Base-by-base conservation (phyloP, 1,140 invertebrate species). In the Drosophila mayri region DNA sequence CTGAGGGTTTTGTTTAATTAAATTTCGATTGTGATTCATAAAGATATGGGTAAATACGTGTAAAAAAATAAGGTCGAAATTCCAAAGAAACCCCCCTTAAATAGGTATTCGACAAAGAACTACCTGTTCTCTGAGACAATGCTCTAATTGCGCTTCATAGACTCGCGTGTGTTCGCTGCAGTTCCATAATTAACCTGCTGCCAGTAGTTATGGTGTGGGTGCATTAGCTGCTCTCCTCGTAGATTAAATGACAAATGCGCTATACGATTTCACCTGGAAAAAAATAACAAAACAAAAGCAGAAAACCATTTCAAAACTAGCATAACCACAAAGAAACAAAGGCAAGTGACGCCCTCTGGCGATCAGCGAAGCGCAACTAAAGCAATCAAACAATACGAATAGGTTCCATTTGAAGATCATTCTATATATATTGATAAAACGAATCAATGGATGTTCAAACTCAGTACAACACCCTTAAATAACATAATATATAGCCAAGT, bases 171-270 rank as follows among this genome's bases (percentile, higher is more conserved):
- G 57, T 49, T n/a, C 32, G 25, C 20, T 43, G 65, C 61, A 41
- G 61, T 70, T 70, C 64, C 66, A 70, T 70, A 70, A 70, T 70
- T 70, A 70, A 70, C 66, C 62, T 66, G 61, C 61, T 18, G 58
- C 64, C n/a, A n/a, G 18, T 37, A 35, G 22, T 63, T 64, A 22
- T 47, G 49, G 46, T 58, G 77, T 70, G 78, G 79, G 79, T 81
- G 65, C 22, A 35, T 32, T 28, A 64, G 58, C 40, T 62, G 50
- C 50, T 37, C 25, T 58, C 18, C 35, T 44, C 35, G 25, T 25
- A 46, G 78, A 81, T 81, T 77, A 47, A 59, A 80, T 83, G 58
- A 67, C 71, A 76, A 72, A 25, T 57, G 52, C 14, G 72, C 62
- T 70, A 85, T 84, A 72, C 44, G 50, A 68, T 84, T 81, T 65